A percentile compares a stretch with the other conserved stretches of the same genome.
Conservation (phyloP, 1,140 invertebrate species). For the Piezodorus guildinii region DNA sequence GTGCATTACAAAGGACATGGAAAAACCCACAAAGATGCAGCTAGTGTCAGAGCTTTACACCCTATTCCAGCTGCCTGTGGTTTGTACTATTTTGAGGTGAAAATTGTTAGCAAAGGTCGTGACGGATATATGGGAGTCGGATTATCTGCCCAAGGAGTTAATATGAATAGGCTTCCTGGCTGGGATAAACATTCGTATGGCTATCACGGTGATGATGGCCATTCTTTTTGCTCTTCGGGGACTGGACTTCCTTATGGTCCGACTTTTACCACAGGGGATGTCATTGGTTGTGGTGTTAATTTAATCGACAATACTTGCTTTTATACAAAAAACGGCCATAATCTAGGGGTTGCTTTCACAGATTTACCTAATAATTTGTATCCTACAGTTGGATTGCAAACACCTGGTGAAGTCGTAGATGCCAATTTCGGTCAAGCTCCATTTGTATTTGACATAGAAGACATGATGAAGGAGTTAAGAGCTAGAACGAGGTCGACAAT, state of each 20-base stretch:
- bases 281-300: conserved; percentile 97
- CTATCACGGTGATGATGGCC: conserved; percentile 98
- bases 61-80: conserved; percentile 94
- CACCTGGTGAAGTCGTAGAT: conserved; percentile 93
- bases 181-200: conserved; percentile 99
- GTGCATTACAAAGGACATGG: conserved; percentile 98
- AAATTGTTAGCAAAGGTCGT: conserved; percentile 93
- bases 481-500: conserved; percentile 69
- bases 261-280: conserved; percentile 94
- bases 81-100: conserved; percentile 98
- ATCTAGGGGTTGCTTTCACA: conserved; percentile 90
- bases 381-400: conserved; percentile 96
- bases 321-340: conserved; percentile 98
- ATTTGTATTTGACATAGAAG: conserved; percentile 95
- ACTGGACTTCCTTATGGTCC: conserved; percentile 96
- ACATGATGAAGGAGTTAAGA: conserved; percentile 86
- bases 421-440: conserved; percentile 97
- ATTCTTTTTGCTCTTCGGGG: conserved; percentile 94
- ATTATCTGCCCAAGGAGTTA: conserved; percentile 85
- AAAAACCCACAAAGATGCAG: conserved; percentile 94
- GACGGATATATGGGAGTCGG: conserved; percentile 99
- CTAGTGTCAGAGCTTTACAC: conserved; percentile 89
- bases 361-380: conserved; percentile 91
- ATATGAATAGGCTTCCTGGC: conserved; percentile 91
- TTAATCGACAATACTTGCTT: conserved; percentile 96